Conservation (phyloP, 2,113 vertebrate genomes). For the Bubo scandiacus region DNA sequence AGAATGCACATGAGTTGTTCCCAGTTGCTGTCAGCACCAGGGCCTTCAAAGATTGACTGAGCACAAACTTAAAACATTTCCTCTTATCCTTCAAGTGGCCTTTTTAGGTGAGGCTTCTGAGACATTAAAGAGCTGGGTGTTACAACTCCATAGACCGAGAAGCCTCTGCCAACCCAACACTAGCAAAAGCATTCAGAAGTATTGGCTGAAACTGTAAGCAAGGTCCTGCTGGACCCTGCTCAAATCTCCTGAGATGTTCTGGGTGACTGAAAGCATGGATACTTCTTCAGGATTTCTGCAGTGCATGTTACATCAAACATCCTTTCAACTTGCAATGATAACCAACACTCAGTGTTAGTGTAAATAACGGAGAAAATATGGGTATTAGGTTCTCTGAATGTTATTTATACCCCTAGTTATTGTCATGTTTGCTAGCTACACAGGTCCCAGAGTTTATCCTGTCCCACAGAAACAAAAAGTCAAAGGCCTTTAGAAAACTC, state of each 20-base stretch:
- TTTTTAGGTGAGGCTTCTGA: not conserved
- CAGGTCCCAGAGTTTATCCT: not conserved
- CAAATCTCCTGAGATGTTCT: not conserved
- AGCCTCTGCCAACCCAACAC: not conserved
- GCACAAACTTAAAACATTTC: not conserved
- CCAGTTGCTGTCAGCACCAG: not conserved
- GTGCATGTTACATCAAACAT: not conserved
- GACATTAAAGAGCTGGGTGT: not conserved
- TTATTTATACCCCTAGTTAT: not conserved
- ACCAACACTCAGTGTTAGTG: not conserved
- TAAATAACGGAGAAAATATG: not conserved
- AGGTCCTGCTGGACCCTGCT: not conserved
- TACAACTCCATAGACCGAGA: not conserved
- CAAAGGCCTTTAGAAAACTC: not conserved
- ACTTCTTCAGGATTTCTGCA: not conserved
- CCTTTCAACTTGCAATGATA: not conserved
- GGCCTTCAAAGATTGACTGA: not conserved
- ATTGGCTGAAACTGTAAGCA: not conserved
- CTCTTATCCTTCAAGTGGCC: not conserved
- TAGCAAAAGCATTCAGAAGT: not conserved
- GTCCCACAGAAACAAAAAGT: not conserved
- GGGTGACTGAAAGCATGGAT: not conserved
- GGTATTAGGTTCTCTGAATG: not conserved
- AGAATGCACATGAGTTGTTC: not conserved
- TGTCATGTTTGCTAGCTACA: not conserved